phyloP scores from a whole-genome alignment of 2,797 vertebrate species.

The Anisognathus igniventris region DNA sequence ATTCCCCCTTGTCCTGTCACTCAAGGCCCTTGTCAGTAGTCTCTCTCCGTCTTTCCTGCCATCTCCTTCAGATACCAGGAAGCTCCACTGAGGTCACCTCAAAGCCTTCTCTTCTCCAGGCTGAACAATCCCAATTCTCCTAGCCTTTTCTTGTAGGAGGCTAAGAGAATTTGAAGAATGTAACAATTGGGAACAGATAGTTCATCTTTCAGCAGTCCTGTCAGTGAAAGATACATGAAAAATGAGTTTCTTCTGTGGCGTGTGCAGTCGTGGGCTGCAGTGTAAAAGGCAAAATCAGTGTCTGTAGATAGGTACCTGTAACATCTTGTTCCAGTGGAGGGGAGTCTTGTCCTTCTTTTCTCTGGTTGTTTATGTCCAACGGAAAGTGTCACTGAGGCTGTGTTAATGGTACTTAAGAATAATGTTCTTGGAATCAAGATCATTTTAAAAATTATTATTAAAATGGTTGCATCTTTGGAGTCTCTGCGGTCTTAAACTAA shows the following conservation, averaged over 20 bases:
- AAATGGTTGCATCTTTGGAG: background rate
- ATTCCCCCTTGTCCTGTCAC: background rate
- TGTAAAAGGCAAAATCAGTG: background rate
- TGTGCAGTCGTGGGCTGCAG: fast-evolving
- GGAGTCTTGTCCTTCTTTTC: background rate
- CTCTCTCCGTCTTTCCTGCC: background rate
- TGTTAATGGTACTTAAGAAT: background rate
- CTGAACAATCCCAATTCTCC: background rate
- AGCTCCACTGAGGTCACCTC: background rate
- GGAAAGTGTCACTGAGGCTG: background rate
- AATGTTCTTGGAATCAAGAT: background rate
- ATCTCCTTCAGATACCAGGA: background rate
- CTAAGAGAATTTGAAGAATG: background rate
- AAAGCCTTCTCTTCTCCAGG: background rate
- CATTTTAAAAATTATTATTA: background rate
- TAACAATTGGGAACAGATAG: background rate
- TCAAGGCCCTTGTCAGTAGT: background rate
- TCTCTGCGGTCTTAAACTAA: fast-evolving
- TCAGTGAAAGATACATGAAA: background rate
- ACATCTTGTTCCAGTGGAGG: background rate
- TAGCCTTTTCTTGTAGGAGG: background rate
- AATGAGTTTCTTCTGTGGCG: fast-evolving
- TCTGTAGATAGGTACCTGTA: background rate
- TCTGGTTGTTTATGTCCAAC: background rate
- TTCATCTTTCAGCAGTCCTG: background rate